Conservation (phyloP, 2,888 invertebrate species). For the Parnassius mnemosyne region DNA sequence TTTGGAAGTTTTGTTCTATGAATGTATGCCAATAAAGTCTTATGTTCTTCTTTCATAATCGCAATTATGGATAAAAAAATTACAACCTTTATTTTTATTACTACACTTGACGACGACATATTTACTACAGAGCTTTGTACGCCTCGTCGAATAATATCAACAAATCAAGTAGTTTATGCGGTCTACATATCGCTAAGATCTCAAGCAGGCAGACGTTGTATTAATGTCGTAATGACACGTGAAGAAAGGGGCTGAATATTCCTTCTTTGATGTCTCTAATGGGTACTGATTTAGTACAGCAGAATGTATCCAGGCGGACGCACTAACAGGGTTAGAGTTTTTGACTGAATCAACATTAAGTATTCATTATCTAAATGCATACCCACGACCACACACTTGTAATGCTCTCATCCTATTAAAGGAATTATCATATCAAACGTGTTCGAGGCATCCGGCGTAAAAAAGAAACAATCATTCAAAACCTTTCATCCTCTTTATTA, state of each 20-base stretch:
- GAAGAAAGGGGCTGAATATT: background rate
- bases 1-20: too few species aligned
- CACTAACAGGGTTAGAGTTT: constrained; percentile 22
- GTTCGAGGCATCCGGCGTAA: constrained; percentile 59
- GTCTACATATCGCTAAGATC: too few species aligned
- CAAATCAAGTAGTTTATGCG: too few species aligned
- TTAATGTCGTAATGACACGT: too few species aligned
- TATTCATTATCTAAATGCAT: constrained; percentile 61
- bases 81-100: too few species aligned
- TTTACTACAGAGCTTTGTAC: too few species aligned
- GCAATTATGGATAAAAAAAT: too few species aligned
- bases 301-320: constrained; percentile 10
- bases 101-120: too few species aligned
- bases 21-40: too few species aligned
- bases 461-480: constrained; percentile 64
- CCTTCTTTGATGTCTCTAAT: constrained; percentile 20
- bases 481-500: constrained; percentile 74
- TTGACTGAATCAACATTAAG: constrained; percentile 34
- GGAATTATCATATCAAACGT: constrained; percentile 77
- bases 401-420: constrained; percentile 63
- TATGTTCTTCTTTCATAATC: too few species aligned
- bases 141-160: too few species aligned
- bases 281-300: constrained; percentile 7
- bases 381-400: constrained; percentile 53
- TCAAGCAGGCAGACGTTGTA: too few species aligned